Percentiles rank a stretch among this genome's conserved stretches.
These are phyloP conservation scores for Tenebrosternarchus preto DNA, from an alignment of 2,113 vertebrate species.

Conservation along the genomic window DNA sequence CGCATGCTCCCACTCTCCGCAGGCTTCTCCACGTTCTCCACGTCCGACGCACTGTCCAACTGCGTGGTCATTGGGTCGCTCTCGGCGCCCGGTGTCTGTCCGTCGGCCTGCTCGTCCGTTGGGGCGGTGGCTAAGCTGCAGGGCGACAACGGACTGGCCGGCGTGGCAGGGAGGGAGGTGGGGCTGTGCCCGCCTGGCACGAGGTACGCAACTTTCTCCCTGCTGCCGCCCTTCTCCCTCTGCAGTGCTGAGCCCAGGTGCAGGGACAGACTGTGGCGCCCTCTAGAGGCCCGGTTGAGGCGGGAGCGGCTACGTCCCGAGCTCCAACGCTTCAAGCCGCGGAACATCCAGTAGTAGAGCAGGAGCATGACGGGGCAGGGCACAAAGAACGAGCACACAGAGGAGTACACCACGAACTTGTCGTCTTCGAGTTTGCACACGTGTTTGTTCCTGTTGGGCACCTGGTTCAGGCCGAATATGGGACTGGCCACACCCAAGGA, in stretches of 20 bases:
- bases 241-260: conserved; percentile 52
- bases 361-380: conserved; percentile 76
- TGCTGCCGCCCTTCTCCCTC: conserved; percentile 45
- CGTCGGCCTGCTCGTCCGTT: conserved; percentile 46
- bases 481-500: conserved; percentile 74
- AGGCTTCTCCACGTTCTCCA: conserved; percentile 56
- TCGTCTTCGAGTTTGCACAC: conserved; percentile 74
- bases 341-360: conserved; percentile 76
- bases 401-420: conserved; percentile 76
- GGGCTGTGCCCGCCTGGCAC: conserved; percentile 57
- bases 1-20: conserved; percentile 27
- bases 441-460: conserved; percentile 62
- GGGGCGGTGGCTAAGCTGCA: conserved; percentile 26
- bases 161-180: conserved; percentile 42
- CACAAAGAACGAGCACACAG: conserved; percentile 77
- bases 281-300: conserved; percentile 3
- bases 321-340: conserved; percentile 71
- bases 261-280: conserved; percentile 59
- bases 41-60: conserved; percentile 67
- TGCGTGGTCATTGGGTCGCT: conserved; percentile 66
- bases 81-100: conserved; percentile 27
- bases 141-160: conserved; percentile 25
- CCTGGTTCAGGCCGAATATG: conserved; percentile 75
- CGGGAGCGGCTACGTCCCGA: conserved; percentile 59
- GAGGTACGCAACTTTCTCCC: conserved; percentile 57